Evolutionary conservation across 2,113 vertebrate species (phyloP).

Genomic region (Hyaena hyaena): DNA sequence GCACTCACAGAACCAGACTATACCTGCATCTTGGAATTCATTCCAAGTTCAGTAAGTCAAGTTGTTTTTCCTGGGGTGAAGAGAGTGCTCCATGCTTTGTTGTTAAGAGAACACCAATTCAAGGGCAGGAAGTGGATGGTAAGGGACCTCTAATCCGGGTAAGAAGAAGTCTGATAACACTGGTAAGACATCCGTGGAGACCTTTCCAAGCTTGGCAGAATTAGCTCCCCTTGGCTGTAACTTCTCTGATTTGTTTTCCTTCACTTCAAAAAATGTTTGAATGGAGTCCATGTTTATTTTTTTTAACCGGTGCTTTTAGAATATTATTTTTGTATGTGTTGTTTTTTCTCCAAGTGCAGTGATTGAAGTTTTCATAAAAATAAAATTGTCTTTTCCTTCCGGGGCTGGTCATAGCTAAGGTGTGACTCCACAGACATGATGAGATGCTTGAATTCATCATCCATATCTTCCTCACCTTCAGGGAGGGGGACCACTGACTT

Average conservation of each 20-base stretch:
- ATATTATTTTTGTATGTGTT: conserved; percentile 73
- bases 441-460: conserved; percentile 87
- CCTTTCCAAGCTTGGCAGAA: conserved; percentile 74
- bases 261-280: conserved; percentile 66
- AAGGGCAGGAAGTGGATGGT: conserved; percentile 91
- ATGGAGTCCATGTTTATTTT: background rate
- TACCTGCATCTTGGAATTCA: conserved; percentile 94
- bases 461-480: conserved; percentile 72
- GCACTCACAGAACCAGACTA: conserved; percentile 91
- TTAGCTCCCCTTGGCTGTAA: conserved; percentile 30
- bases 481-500: conserved; percentile 38
- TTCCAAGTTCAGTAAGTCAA: conserved; percentile 88
- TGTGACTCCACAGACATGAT: conserved; percentile 95
- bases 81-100: conserved; percentile 90
- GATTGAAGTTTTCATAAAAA: conserved; percentile 59
- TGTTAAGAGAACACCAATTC: conserved; percentile 89
- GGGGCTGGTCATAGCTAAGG: conserved; percentile 92
- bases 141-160: conserved; percentile 91
- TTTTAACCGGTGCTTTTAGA: conserved; percentile 79
- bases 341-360: conserved; percentile 56
- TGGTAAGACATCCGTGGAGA: conserved; percentile 86
- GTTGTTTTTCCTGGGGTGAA: conserved; percentile 85
- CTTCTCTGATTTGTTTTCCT: conserved; percentile 78
- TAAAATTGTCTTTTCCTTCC: conserved; percentile 84
- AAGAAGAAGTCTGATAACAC: conserved; percentile 90